phyloP scores from a whole-genome alignment of 2,888 invertebrate species.

The Celastrina argiolus region DNA sequence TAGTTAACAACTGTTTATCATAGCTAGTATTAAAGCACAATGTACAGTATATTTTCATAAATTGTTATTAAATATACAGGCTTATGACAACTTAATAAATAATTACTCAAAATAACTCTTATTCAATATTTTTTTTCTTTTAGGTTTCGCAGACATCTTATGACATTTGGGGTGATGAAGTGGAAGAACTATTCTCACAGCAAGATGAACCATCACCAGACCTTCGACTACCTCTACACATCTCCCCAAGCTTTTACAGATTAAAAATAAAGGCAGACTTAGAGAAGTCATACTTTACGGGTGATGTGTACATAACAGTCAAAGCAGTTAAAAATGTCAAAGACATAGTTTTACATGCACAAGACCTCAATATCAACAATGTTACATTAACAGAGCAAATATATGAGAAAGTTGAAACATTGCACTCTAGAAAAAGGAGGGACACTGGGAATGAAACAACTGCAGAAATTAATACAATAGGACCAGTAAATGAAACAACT shows the following conservation, averaged over 20 bases:
- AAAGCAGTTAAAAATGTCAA: slow-evolving; percentile 53
- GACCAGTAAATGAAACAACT: slow-evolving; percentile 24
- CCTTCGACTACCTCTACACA: slow-evolving; percentile 61
- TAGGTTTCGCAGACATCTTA: slow-evolving; percentile 48
- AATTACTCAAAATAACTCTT: too few species aligned
- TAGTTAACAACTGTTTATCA: too few species aligned
- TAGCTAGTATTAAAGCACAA: too few species aligned
- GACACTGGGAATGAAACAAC: slow-evolving; percentile 25
- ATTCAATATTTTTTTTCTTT: slow-evolving; percentile 28
- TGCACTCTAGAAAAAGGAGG: slow-evolving; percentile 38
- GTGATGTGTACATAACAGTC: slow-evolving; percentile 70
- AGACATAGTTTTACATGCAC: slow-evolving; percentile 73
- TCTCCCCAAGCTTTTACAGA: slow-evolving; percentile 78
- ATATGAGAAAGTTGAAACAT: slow-evolving; percentile 57
- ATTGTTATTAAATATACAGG: too few species aligned
- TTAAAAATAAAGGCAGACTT: slow-evolving; percentile 75
- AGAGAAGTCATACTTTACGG: slow-evolving; percentile 58
- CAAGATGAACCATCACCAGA: slow-evolving; percentile 47
- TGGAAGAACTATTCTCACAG: slow-evolving; percentile 59
- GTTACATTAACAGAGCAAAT: slow-evolving; percentile 67
- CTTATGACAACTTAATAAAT: too few species aligned
- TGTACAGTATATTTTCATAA: too few species aligned
- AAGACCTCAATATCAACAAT: slow-evolving; percentile 59
- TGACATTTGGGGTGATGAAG: slow-evolving; percentile 65
- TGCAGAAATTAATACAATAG: slow-evolving; percentile 26